Evolutionary conservation across 2,888 invertebrate genomes (phyloP), one percentile per base, ranked within the genome.

Genomic region (Seira sanloemensis): DNA sequence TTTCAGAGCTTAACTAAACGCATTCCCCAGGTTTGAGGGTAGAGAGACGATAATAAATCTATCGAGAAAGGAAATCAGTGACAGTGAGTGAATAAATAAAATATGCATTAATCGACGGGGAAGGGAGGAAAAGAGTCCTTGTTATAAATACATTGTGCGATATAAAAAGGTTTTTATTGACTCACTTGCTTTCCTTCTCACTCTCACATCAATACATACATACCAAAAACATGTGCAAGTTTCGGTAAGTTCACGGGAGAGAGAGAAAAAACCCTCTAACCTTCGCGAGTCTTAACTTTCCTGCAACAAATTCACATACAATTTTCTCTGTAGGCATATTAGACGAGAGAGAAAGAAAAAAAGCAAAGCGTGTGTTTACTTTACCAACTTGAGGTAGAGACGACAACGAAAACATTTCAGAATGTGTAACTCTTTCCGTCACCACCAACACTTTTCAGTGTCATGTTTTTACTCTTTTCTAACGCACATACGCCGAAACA

Each of bases 1-100:
- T 27, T 27, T n/a, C n/a, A 26, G 12, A 68, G 68, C 25, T 27
- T 68, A n/a, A 68, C 68, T 27, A 25, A 68, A 19, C 68, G 12
- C 74, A 24, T 23, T 71, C 46, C 19, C 71, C 21, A 18, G 46
- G 46, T 71, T 16, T 46, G n/a, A 37, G 71, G 37, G 9, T n/a
- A 68, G 68, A 72, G 58, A 84, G 85, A 85, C 79, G 84, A 80
- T 84, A 86, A 86, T 86, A 86, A 86, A 86, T 86, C 83, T 83
- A 86, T 79, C 83, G 76, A 75, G 77, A 82, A 84, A 83, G 86
- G 86, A 86, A 86, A 86, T 86, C 79, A 80, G 86, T 86, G 86
- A 86, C 86, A 86, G 83, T 73, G 58, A 86, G 84, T 80, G 86
- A 84, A 84, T 86, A 85, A 85, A 85, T 85, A 86, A 86, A 86